Evolutionary conservation across 1,140 invertebrate genomes (phyloP), one percentile per base, ranked within the genome.

Genomic region (Papilio xuthus): DNA sequence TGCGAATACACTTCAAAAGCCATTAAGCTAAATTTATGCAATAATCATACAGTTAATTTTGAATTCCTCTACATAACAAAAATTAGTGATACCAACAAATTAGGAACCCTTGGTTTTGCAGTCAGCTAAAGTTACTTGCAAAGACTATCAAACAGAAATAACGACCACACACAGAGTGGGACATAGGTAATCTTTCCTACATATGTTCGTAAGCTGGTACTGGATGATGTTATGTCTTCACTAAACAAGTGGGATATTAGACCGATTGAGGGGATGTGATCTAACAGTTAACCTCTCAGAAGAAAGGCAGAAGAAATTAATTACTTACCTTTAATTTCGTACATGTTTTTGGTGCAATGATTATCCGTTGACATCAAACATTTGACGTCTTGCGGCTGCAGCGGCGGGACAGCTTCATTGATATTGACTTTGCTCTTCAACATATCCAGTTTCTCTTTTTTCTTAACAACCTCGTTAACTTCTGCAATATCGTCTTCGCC

Each of bases 311-410:
- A 26, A 23, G 20, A 23, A 2, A 81, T 74, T 50, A 78, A 47
- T 70, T n/a, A 89, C 86, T 89, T 83, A 93, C 92, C 86, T 87
- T 93, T 93, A 37, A 89, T 88, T 79, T 86, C 63, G 0, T 80
- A 76, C 92, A 93, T 93, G 37, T 85, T 74, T 72, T 85, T 88
- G 0, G 88, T 86, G 78, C 92, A 93, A 60, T 92, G 88, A 74
- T 85, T 80, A 42, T 92, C 89, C 12, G 88, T 88, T 0, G 92
- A 93, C 88, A 92, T 92, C 80, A 93, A 82, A 69, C 92, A 93
- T 81, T 93, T 93, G 2, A 93, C 90, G 42, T 93, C 92, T 53
- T 80, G 75, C 12, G 86, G 70, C 4, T 86, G 87, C 37, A 93
- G 70, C 3, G 88, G 88, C 2, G 86, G 80, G 10, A 90, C 80